Evolutionary conservation across 2,888 invertebrate species (phyloP), one percentile per base, ranked within the genome.

Genomic region (Athalia rosae): DNA sequence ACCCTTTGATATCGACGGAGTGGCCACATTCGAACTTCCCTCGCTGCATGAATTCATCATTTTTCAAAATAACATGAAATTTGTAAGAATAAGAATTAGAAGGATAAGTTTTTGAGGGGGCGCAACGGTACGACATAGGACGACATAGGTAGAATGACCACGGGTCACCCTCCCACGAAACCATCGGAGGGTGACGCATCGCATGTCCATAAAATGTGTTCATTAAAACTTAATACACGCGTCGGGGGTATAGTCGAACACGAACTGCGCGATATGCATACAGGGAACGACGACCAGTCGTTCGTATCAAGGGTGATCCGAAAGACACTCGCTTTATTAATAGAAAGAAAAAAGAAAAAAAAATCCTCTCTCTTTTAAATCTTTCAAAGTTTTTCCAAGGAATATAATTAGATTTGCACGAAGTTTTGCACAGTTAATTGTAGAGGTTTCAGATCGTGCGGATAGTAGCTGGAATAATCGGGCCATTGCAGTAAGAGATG

Each of bases 141-240:
- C 62, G 50, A 48, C n/a, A n/a, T n/a, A n/a, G n/a, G n/a, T n/a
- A n/a, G 63, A 43, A 43, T 80, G 80, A 79, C 83, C 82, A 78
- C 47, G 79, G 84, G 81, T 64, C 79, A 81, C 77, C 79, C 77
- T 67, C 53, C 9, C 67, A 5, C 15, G n/a, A 67, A 53, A 8
- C 45, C 64, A 47, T 13, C 28, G 64, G 53, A 71, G 56, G 47
- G 63, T 84, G 85, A 85, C 84, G 80, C 84, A 85, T 80, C 48
- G 53, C 50, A 50, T 67, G 67, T 41, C 50, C 48, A 53, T 67
- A 47, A 76, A 28, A 13, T 58, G 63, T 47, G 63, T 41, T 66
- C 66, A 56, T 66, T 66, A 66, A 76, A 66, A 66, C 50, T 13
- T 76, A 47, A 76, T 56, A 76, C 11, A 67, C 41, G 13, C 4